Evolutionary conservation across 2,888 invertebrate genomes (phyloP).

Genomic region (Chymomyza amoena): DNA sequence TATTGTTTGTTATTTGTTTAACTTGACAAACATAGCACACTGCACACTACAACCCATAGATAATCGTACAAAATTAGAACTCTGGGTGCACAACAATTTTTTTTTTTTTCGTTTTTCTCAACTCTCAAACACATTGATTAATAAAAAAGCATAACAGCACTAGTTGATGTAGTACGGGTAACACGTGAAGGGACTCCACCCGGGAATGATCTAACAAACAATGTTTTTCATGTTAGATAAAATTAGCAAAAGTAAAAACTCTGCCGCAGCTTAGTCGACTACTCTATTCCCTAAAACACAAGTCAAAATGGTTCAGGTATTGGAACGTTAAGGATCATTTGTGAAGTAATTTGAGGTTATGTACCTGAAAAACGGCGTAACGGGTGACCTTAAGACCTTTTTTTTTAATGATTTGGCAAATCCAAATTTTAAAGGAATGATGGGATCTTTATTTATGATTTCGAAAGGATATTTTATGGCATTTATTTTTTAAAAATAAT

Average conservation of each 20-base stretch:
- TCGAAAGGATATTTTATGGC: no score
- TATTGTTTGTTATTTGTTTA: slow-evolving; percentile 1
- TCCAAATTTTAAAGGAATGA: no score
- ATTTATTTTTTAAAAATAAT: no score
- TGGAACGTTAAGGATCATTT: no score
- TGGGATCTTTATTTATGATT: no score
- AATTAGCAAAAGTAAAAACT: neutral
- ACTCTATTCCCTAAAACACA: neutral
- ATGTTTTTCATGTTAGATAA: neutral
- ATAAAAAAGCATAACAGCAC: neutral
- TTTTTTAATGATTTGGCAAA: no score
- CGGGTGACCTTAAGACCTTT: no score
- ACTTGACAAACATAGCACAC: slow-evolving; percentile 7
- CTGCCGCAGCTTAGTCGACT: neutral
- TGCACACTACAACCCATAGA: slow-evolving; percentile 6
- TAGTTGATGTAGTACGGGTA: neutral
- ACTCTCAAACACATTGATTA: neutral
- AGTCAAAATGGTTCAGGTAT: no score
- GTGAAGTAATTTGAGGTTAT: no score
- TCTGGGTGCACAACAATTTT: neutral
- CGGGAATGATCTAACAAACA: neutral
- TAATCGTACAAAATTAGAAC: slow-evolving; percentile 11
- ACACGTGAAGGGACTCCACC: neutral
- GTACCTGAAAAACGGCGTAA: no score
- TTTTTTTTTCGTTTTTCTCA: neutral